Evolutionary conservation across 2,113 vertebrate species (phyloP).

Genomic region (Lophura nycthemera): DNA sequence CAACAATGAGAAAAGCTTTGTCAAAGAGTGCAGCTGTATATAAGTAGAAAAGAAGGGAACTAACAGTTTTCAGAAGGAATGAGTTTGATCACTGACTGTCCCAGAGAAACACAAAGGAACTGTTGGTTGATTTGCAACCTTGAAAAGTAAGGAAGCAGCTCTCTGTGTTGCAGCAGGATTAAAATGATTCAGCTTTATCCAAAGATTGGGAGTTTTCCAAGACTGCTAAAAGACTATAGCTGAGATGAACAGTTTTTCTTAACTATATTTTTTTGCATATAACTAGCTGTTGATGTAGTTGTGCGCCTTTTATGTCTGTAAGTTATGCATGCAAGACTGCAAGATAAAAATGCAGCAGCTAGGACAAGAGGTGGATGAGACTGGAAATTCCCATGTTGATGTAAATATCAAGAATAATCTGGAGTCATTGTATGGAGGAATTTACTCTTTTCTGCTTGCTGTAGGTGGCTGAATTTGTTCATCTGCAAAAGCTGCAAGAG

Average conservation of each 20-base stretch:
- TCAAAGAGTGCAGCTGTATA: neutral
- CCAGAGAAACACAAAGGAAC: neutral
- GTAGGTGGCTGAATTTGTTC: slow-evolving; percentile 3
- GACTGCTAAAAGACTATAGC: neutral
- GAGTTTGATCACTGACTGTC: neutral
- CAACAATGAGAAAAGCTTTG: neutral
- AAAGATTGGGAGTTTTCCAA: neutral
- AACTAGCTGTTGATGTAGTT: neutral
- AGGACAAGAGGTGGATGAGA: neutral
- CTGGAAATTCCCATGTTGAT: neutral
- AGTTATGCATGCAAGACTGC: neutral
- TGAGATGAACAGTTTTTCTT: neutral
- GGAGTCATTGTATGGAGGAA: neutral
- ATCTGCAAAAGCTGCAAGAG: neutral
- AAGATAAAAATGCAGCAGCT: neutral
- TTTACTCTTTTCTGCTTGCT: slow-evolving; percentile 20
- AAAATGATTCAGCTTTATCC: neutral
- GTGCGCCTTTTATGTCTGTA: neutral
- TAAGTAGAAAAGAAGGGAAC: neutral
- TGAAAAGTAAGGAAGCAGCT: neutral
- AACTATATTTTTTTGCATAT: neutral
- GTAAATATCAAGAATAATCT: neutral
- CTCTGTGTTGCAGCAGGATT: neutral
- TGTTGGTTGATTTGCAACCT: neutral
- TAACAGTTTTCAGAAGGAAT: neutral